Conservation (phyloP, 2,888 invertebrate genomes). For the Petrophora chlorosata region DNA sequence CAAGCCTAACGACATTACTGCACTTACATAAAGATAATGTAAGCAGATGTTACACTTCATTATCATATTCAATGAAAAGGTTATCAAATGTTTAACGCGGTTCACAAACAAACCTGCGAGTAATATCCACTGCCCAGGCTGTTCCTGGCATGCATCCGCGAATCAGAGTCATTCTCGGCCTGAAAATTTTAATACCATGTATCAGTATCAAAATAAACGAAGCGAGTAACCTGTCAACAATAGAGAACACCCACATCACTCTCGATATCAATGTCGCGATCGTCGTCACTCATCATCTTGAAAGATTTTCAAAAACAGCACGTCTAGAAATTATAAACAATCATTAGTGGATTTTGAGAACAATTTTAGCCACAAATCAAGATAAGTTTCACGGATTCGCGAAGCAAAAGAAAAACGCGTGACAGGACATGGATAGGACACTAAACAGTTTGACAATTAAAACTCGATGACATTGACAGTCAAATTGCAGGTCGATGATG, state of each 20-base stretch:
- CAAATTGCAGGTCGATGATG: too few relatives aligned
- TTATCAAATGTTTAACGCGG: slow-evolving; percentile 9
- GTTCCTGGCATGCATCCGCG: slow-evolving; percentile 85
- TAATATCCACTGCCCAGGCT: slow-evolving; percentile 87
- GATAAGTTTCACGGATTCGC: slow-evolving; percentile 13
- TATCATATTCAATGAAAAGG: slow-evolving; percentile 12
- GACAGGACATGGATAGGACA: too few relatives aligned
- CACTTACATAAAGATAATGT: slow-evolving; percentile 8
- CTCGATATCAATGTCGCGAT: slow-evolving; percentile 96
- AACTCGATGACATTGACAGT: too few relatives aligned
- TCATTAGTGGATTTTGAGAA: slow-evolving; percentile 46
- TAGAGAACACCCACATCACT: slow-evolving; percentile 91
- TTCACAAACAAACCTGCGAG: slow-evolving; percentile 85
- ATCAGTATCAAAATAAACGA: slow-evolving; percentile 48
- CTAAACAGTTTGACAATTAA: too few relatives aligned
- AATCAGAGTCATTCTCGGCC: slow-evolving; percentile 93
- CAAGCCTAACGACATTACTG: slow-evolving; percentile 6
- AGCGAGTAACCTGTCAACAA: slow-evolving; percentile 45
- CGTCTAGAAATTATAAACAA: slow-evolving; percentile 42
- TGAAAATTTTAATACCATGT: slow-evolving; percentile 58
- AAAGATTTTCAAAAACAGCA: slow-evolving; percentile 33
- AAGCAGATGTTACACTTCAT: slow-evolving; percentile 16
- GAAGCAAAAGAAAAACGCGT: slow-evolving; percentile 47
- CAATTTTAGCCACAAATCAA: slow-evolving; percentile 2
- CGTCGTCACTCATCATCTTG: slow-evolving; percentile 95